A percentile compares a stretch with the other conserved stretches of the same genome.
Conservation (phyloP, 2,888 invertebrate species). For the Odontocerum albicorne region DNA sequence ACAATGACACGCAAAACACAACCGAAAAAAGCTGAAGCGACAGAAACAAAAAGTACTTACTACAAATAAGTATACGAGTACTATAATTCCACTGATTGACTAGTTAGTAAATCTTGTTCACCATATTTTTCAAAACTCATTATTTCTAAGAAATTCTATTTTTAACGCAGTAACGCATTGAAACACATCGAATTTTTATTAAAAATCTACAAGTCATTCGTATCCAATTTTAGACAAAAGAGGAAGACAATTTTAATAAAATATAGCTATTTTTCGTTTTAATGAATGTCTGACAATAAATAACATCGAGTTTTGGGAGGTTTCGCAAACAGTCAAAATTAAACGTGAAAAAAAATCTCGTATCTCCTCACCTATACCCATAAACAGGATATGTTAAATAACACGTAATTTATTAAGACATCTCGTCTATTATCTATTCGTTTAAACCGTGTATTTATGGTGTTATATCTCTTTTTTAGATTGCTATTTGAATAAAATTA, state of each 20-base stretch:
- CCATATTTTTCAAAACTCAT: too few species aligned
- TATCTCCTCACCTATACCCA: not conserved
- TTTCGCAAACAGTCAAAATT: constrained; percentile 10
- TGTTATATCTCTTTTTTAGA: constrained; percentile 4
- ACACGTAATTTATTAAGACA: constrained; percentile 16
- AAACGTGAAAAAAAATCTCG: not conserved
- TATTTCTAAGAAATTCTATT: too few species aligned
- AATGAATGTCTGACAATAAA: constrained; percentile 15
- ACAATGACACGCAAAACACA: too few species aligned
- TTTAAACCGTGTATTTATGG: not conserved
- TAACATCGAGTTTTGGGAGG: constrained; percentile 12
- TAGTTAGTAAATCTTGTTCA: too few species aligned
- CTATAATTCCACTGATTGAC: too few species aligned
- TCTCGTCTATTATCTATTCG: constrained; percentile 9
- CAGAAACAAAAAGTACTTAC: too few species aligned
- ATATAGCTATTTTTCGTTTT: constrained; percentile 17
- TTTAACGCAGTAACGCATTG: too few species aligned
- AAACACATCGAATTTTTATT: too few species aligned
- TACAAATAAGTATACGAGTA: too few species aligned
- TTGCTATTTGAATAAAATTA: constrained; percentile 10
- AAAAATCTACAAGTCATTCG: constrained; percentile 15
- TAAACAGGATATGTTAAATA: constrained; percentile 4
- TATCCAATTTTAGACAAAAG: constrained; percentile 16
- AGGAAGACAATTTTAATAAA: constrained; percentile 12
- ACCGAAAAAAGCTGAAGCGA: too few species aligned